phyloP scores from a whole-genome alignment of 2,797 vertebrate genomes.

The Poeciliopsis turneri region DNA sequence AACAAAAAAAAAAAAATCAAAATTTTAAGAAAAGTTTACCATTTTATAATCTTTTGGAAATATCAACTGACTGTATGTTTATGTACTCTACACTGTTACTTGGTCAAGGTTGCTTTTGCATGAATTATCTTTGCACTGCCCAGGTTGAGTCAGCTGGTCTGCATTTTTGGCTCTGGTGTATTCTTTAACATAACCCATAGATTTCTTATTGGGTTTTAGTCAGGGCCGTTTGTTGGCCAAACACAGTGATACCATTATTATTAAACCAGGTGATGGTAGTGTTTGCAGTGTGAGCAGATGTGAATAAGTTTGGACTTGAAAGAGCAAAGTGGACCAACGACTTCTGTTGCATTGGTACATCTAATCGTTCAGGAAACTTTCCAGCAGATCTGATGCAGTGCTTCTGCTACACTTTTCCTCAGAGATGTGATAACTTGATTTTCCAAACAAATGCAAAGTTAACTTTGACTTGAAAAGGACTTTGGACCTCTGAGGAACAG shows the following conservation, averaged over 20 bases:
- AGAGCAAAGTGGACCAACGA: background rate
- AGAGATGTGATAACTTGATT: background rate
- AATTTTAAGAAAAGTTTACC: no score
- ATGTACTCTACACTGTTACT: background rate
- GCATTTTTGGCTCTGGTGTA: background rate
- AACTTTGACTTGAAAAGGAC: background rate
- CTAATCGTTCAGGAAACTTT: background rate
- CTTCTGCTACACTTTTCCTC: background rate
- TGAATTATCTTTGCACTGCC: background rate
- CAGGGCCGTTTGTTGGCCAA: background rate
- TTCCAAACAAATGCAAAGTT: background rate
- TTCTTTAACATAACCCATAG: background rate
- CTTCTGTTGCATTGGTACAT: background rate
- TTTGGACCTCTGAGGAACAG: background rate
- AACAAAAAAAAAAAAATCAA: no score
- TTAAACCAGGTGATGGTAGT: background rate
- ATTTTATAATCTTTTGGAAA: no score
- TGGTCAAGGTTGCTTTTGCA: background rate
- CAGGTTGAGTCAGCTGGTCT: background rate
- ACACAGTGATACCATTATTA: background rate
- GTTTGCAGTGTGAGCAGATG: no score
- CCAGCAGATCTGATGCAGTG: background rate
- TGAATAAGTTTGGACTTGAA: background rate
- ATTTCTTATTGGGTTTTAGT: background rate
- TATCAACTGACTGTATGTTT: background rate